Base-by-base conservation (phyloP, 2,797 vertebrate species). In the Otolemur crassicaudatus region DNA sequence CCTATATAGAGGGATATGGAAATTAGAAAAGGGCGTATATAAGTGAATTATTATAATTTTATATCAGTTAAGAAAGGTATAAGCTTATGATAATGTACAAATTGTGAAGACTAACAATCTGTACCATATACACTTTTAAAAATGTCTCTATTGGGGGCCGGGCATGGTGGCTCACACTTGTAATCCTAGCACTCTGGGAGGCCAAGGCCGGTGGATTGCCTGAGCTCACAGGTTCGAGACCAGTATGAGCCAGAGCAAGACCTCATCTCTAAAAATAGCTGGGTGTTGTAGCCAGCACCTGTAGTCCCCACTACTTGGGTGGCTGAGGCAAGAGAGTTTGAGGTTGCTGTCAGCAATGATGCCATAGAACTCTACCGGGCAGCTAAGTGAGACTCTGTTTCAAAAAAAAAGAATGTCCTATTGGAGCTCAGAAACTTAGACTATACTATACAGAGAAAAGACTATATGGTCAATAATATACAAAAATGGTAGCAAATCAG, bases 401-500 rank as follows among this genome's bases (percentile, higher is more conserved):
- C 14, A 53, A 53, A 53, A 53, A 49, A 49, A 49, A 61, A 27
- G 17, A 86, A 46, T 9, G 34, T 37, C 85, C 22, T 49, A 0
- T 14, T 61, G 9, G 14, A 25, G 0, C 1, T 25, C 73, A 80
- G 9, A 77, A 67, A 75, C 7, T 60, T 90, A 31, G 13, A 83
- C 49, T 80, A 3, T 1, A 29, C 22, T 37, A 70, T 46, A 4
- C 17, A 90, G 22, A 31, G 7, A 82, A 85, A 29, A n/a, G 22
- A 29, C 1, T 31, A 1, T 40, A 58, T 2, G 8, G 0, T 53
- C 25, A 91, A 2, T n/a, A 13, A 27, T 58, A 8, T 12, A 1
- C 20, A 70, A 89, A 67, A 8, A 12, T 88, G 25, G 1, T n/a
- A 89, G 14, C 29, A 94, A 27, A 20, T 92, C 37, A 87, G 25